These are phyloP conservation scores for Callyntrura sp. DNA, from an alignment of 2,888 invertebrate genomes.

Conservation along the genomic window DNA sequence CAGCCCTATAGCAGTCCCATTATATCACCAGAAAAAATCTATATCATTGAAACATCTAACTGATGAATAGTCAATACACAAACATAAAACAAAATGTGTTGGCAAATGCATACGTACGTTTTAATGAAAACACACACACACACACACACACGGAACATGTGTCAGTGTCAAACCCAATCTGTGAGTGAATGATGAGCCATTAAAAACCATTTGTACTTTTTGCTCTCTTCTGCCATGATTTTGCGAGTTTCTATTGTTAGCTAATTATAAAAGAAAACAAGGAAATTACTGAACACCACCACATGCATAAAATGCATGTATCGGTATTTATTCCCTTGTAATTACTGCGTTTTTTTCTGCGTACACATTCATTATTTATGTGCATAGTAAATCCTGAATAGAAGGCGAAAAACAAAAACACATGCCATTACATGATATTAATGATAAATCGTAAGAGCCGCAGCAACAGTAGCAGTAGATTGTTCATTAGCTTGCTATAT, in stretches of 20 bases:
- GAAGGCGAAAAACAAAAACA: background rate
- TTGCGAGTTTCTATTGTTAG: conserved; percentile 2
- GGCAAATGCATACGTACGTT: conserved; percentile 20
- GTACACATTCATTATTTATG: conserved; percentile 56
- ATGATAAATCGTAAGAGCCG: conserved; percentile 2
- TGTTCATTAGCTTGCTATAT: conserved; percentile 49
- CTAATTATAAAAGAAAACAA: conserved; percentile 40
- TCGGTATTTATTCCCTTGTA: background rate
- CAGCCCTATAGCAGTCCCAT: conserved; percentile 26
- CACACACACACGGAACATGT: conserved; percentile 50
- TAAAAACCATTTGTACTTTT: conserved; percentile 17
- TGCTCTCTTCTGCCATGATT: conserved; percentile 42
- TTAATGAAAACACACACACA: conserved; percentile 3
- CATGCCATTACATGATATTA: conserved; percentile 41
- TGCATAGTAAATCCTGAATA: conserved; percentile 31
- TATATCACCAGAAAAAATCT: conserved; percentile 52
- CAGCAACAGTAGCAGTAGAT: background rate
- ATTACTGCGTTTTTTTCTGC: background rate
- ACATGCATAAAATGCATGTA: conserved; percentile 15
- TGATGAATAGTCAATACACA: conserved; percentile 26
- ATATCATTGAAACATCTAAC: background rate
- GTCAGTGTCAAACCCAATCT: conserved; percentile 60
- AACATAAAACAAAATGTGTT: background rate
- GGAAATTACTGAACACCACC: conserved; percentile 57
- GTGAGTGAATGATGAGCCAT: conserved; percentile 24